Evolutionary conservation across 1,140 invertebrate genomes (phyloP).

Genomic region (Pogonognathellus flavescens): DNA sequence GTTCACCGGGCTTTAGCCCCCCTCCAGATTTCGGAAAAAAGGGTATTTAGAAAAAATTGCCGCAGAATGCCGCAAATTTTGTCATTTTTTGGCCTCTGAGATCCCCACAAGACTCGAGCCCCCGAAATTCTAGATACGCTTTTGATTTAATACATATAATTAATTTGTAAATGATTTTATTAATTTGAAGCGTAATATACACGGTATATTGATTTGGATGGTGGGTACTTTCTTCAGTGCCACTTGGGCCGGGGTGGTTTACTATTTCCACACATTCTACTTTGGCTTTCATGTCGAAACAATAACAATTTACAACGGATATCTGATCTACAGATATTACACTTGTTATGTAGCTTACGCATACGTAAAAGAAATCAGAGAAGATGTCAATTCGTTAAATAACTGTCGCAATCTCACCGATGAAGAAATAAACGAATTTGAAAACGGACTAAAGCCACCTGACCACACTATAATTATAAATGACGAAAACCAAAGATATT

Average conservation of each 20-base stretch:
- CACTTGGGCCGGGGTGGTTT: not conserved
- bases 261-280: constrained; percentile 32
- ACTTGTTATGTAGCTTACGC: not conserved
- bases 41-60: too few species aligned
- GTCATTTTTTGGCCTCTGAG: too few species aligned
- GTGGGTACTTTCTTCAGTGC: not conserved
- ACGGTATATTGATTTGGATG: not conserved
- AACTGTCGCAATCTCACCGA: constrained; percentile 35
- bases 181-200: constrained; percentile 21
- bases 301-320: not conserved
- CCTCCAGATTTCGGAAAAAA: not conserved
- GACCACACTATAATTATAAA: not conserved
- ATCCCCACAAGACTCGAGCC: too few species aligned
- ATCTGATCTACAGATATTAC: constrained; percentile 51
- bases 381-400: not conserved
- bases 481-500: not conserved
- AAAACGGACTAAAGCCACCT: not conserved
- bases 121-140: too few species aligned
- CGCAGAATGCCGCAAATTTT: too few species aligned
- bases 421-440: constrained; percentile 54
- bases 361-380: constrained; percentile 29
- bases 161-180: too few species aligned
- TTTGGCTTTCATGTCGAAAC: constrained; percentile 44
- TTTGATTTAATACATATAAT: too few species aligned
- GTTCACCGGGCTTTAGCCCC: too few species aligned